Percentiles rank a stretch among this genome's conserved stretches.
Evolutionary conservation across 2,797 vertebrate species (phyloP).

Genomic region (Parotocinclus haroldoi): DNA sequence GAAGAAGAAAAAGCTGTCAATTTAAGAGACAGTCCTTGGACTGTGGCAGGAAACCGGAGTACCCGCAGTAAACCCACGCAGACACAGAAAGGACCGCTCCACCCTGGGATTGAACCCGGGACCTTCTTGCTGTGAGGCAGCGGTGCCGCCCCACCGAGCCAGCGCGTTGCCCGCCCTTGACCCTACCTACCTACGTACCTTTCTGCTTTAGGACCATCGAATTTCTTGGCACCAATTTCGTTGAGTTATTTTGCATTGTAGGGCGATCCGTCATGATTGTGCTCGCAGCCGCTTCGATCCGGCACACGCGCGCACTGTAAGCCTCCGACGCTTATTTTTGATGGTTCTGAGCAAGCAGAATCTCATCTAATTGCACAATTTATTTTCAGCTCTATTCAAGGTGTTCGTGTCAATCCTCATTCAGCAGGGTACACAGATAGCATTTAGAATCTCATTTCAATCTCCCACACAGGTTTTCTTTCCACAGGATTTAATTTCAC

Average conservation of each 20-base stretch:
- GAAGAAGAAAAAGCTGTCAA: too few relatives aligned
- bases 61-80: too few relatives aligned
- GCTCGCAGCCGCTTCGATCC: background rate
- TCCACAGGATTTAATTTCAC: slow-evolving; percentile 45
- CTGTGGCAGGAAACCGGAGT: too few relatives aligned
- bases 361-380: slow-evolving; percentile 49
- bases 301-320: slow-evolving; percentile 10
- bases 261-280: slow-evolving; percentile 8
- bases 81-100: too few relatives aligned
- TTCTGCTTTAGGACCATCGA: too few relatives aligned
- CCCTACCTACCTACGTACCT: too few relatives aligned
- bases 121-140: too few relatives aligned
- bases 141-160: too few relatives aligned
- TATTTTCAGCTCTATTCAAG: slow-evolving; percentile 47
- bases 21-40: too few relatives aligned
- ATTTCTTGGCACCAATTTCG: too few relatives aligned
- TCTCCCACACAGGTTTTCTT: slow-evolving; percentile 44
- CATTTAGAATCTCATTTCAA: slow-evolving; percentile 49
- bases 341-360: slow-evolving; percentile 37
- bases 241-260: background rate
- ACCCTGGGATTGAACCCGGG: too few relatives aligned
- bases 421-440: slow-evolving; percentile 38
- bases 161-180: too few relatives aligned
- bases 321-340: slow-evolving; percentile 4
- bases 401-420: slow-evolving; percentile 51